These are phyloP conservation scores for Sinelater perroti DNA, from an alignment of 2,888 invertebrate species.

Conservation along the genomic window DNA sequence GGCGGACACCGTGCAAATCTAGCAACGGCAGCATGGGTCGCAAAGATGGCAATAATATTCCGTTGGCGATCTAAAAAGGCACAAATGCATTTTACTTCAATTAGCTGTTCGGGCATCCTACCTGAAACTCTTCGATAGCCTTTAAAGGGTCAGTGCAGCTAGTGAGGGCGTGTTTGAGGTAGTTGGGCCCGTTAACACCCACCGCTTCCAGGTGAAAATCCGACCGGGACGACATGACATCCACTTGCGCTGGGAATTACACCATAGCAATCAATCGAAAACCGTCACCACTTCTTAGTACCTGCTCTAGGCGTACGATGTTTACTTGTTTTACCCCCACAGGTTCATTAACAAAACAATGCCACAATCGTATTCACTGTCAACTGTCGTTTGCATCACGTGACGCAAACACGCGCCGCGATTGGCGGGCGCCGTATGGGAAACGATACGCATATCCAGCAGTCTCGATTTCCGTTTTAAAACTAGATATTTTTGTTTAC, in stretches of 20 bases:
- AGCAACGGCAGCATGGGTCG: slow-evolving; percentile 94
- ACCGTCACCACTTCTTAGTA: too few relatives aligned
- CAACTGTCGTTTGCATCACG: background rate
- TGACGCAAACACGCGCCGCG: background rate
- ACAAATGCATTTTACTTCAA: background rate
- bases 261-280: too few relatives aligned
- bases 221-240: slow-evolving; percentile 37
- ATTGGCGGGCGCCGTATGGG: background rate
- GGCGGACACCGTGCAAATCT: slow-evolving; percentile 91
- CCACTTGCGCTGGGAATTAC: too few relatives aligned
- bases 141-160: slow-evolving; percentile 96
- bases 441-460: background rate
- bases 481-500: background rate
- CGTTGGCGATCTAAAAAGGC: slow-evolving; percentile 80
- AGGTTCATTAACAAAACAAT: background rate
- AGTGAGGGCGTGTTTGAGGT: slow-evolving; percentile 81
- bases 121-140: slow-evolving; percentile 98
- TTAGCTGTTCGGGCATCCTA: slow-evolving; percentile 55
- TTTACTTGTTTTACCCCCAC: background rate
- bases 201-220: slow-evolving; percentile 60
- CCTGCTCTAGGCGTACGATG: background rate
- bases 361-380: too few relatives aligned
- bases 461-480: background rate
- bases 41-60: slow-evolving; percentile 89
- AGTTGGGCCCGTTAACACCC: slow-evolving; percentile 59